A percentile compares a stretch with the other conserved stretches of the same genome.
These are phyloP conservation scores for Sinonovacula constricta DNA, from an alignment of 1,140 invertebrate genomes.

Conservation along the genomic window DNA sequence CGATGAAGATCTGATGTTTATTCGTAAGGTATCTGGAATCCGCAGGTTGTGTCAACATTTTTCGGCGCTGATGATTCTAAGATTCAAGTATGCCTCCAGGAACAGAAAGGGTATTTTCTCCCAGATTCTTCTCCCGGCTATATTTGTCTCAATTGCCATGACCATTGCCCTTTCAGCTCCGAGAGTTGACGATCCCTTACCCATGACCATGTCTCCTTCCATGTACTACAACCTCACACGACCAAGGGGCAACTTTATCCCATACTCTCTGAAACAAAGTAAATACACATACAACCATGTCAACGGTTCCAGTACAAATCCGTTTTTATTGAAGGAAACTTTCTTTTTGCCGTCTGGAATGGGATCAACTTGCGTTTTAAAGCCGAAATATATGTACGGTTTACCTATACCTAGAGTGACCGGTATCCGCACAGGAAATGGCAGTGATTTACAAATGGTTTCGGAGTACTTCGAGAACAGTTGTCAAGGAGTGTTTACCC, in stretches of 20 bases:
- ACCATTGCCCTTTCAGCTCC: constrained; percentile 47
- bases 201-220: constrained; percentile 19
- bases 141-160: constrained; percentile 50
- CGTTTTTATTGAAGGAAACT: neutral
- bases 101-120: constrained; percentile 38
- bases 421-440: too few species aligned
- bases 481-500: neutral
- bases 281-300: neutral
- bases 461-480: neutral
- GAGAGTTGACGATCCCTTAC: constrained; percentile 10
- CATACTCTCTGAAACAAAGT: constrained; percentile 26
- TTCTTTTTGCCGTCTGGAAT: constrained; percentile 34
- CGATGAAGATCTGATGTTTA: too few species aligned
- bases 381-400: neutral
- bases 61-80: constrained; percentile 19
- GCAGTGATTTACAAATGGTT: neutral
- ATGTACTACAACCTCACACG: constrained; percentile 19
- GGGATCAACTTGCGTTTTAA: constrained; percentile 28
- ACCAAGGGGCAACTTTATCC: constrained; percentile 41
- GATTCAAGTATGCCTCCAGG: constrained; percentile 12
- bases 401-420: too few species aligned
- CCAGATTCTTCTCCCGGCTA: constrained; percentile 38
- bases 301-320: neutral
- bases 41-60: constrained; percentile 13
- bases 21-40: too few species aligned